Percentiles rank a stretch among this genome's conserved stretches.
Conservation (phyloP, 1,140 invertebrate species). For the Chlorops oryzae region DNA sequence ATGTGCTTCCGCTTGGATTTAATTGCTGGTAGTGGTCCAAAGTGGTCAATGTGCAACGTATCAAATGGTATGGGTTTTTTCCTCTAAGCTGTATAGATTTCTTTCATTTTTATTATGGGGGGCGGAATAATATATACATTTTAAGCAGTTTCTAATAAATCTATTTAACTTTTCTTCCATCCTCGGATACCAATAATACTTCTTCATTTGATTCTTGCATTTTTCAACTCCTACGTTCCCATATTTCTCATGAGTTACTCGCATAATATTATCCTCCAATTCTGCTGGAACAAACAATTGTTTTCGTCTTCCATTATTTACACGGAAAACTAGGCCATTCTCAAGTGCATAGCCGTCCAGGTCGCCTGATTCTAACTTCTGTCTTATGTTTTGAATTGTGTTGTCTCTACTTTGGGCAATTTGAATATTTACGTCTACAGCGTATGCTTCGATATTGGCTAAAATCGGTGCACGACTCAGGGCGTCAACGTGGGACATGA, state of each 20-base stretch:
- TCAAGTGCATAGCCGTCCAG: too few relatives aligned
- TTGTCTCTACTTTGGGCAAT: too few relatives aligned
- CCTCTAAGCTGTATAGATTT: not conserved
- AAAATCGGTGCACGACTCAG: too few relatives aligned
- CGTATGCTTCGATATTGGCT: too few relatives aligned
- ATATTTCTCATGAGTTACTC: slow-evolving; percentile 20
- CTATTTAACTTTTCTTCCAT: slow-evolving; percentile 24
- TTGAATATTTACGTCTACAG: too few relatives aligned
- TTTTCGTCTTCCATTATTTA: too few relatives aligned
- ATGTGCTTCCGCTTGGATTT: slow-evolving; percentile 24
- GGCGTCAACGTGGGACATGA: not conserved
- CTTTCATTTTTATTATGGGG: not conserved
- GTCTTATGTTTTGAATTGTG: too few relatives aligned
- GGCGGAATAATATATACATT: slow-evolving; percentile 3
- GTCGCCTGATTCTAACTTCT: too few relatives aligned
- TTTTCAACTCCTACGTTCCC: slow-evolving; percentile 25
- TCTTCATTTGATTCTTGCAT: slow-evolving; percentile 13
- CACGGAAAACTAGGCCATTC: too few relatives aligned
- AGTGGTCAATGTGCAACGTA: not conserved
- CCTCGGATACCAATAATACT: slow-evolving; percentile 25
- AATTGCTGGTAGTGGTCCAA: slow-evolving; percentile 2
- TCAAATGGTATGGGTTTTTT: not conserved
- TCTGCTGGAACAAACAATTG: too few relatives aligned
- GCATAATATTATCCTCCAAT: slow-evolving; percentile 21
- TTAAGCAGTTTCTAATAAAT: not conserved